Conservation (phyloP, 1,140 invertebrate genomes). For the Mactra quadrangularis region DNA sequence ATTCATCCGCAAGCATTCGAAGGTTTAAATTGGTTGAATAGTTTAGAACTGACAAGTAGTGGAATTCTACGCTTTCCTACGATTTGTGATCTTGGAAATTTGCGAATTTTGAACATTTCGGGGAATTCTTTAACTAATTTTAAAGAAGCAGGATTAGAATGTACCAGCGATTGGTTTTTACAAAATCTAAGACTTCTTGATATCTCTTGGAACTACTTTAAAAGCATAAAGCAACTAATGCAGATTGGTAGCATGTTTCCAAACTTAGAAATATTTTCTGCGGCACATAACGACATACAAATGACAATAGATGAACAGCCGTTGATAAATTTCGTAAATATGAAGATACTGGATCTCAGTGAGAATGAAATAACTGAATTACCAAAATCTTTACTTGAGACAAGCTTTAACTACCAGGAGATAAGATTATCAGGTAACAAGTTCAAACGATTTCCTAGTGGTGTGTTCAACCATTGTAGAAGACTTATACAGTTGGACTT, state of each 20-base stretch:
- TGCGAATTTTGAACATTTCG: constrained; percentile 41
- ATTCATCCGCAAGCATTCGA: constrained; percentile 29
- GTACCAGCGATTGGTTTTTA: not conserved
- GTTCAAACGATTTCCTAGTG: constrained; percentile 4
- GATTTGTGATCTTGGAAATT: constrained; percentile 16
- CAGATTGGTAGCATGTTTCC: constrained; percentile 8
- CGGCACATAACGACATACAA: constrained; percentile 33
- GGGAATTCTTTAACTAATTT: constrained; percentile 31
- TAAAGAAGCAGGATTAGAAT: constrained; percentile 33
- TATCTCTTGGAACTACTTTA: constrained; percentile 45
- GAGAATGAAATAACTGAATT: constrained; percentile 35
- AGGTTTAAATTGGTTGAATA: not conserved
- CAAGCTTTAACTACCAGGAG: constrained; percentile 28
- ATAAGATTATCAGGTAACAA: constrained; percentile 32
- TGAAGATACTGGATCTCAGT: constrained; percentile 37
- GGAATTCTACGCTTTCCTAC: constrained; percentile 33
- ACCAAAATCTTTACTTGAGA: constrained; percentile 15
- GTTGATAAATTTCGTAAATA: constrained; percentile 15
- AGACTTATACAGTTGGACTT: constrained; percentile 28
- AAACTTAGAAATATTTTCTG: constrained; percentile 26
- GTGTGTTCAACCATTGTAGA: constrained; percentile 11
- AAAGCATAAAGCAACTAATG: constrained; percentile 24
- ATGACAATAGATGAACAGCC: not conserved
- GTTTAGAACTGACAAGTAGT: constrained; percentile 36
- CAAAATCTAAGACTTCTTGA: constrained; percentile 23